These are phyloP conservation scores for Myripristis murdjan DNA, from an alignment of 2,797 vertebrate species.

Conservation along the genomic window DNA sequence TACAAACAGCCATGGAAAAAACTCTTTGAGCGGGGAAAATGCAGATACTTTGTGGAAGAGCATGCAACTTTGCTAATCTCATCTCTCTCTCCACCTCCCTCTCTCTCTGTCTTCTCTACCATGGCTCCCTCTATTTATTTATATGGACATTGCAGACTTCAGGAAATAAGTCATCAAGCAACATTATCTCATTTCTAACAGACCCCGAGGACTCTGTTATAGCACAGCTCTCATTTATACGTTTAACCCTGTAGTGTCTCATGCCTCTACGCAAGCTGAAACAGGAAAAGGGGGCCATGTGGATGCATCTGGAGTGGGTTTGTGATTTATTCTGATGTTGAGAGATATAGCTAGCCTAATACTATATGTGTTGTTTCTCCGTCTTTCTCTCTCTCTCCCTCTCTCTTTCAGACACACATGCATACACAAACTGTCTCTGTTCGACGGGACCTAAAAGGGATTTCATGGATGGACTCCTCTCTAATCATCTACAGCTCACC, in stretches of 20 bases:
- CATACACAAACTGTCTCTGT: slow-evolving; percentile 59
- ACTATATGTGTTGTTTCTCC: too few relatives aligned
- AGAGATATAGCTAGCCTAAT: slow-evolving; percentile 65
- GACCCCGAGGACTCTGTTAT: slow-evolving; percentile 44
- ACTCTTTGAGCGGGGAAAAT: neutral
- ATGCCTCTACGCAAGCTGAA: slow-evolving; percentile 36
- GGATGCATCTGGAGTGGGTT: slow-evolving; percentile 66
- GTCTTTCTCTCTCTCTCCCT: slow-evolving; percentile 48
- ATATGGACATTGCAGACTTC: slow-evolving; percentile 52
- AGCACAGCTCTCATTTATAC: slow-evolving; percentile 45
- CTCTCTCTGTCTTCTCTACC: slow-evolving; percentile 15
- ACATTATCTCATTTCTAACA: slow-evolving; percentile 74
- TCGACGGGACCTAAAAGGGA: slow-evolving; percentile 74
- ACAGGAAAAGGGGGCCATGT: slow-evolving; percentile 36
- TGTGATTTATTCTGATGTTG: slow-evolving; percentile 73
- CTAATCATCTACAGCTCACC: slow-evolving; percentile 82
- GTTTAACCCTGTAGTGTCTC: slow-evolving; percentile 51
- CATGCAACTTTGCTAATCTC: slow-evolving; percentile 16
- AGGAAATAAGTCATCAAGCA: slow-evolving; percentile 78
- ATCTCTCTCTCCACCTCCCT: slow-evolving; percentile 24
- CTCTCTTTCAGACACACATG: slow-evolving; percentile 32
- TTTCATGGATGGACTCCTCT: slow-evolving; percentile 84
- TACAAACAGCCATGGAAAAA: slow-evolving; percentile 43
- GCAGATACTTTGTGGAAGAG: slow-evolving; percentile 13
- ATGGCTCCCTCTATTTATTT: slow-evolving; percentile 70